A percentile compares a stretch with the other conserved stretches of the same genome.
Evolutionary conservation across 2,797 vertebrate genomes (phyloP).

Genomic region (Emydoidea blandingii): DNA sequence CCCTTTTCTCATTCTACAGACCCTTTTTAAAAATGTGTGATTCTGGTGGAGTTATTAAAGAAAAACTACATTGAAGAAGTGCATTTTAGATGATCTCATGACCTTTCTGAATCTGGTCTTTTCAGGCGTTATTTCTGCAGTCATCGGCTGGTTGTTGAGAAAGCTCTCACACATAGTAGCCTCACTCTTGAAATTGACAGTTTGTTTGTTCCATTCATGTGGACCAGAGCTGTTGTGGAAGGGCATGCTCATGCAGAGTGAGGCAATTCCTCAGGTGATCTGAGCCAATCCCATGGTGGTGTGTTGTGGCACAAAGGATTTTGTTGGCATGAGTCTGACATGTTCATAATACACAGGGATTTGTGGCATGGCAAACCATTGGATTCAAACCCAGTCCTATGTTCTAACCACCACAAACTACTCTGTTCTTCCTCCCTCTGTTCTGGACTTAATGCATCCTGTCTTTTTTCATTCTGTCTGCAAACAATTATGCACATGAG

Average conservation of each 20-base stretch:
- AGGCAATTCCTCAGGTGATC: neutral
- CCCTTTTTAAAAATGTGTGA: neutral
- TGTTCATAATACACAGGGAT: accelerated
- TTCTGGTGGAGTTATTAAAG: neutral
- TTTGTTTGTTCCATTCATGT: neutral
- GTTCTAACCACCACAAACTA: accelerated
- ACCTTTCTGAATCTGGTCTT: neutral
- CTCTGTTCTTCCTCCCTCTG: neutral
- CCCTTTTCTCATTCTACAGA: neutral
- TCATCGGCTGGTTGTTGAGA: neutral
- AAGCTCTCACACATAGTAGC: neutral
- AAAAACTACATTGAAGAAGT: neutral
- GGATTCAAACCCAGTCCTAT: neutral
- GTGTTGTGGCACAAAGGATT: accelerated
- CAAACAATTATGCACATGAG: accelerated
- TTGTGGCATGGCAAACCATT: accelerated
- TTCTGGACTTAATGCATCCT: neutral
- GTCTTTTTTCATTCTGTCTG: accelerated
- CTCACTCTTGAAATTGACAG: neutral
- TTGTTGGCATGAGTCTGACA: neutral
- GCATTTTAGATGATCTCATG: neutral
- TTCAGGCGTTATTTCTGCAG: neutral
- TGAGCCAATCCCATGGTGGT: accelerated
- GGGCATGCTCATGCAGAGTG: accelerated
- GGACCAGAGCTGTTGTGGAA: neutral